Conservation (phyloP, 2,113 vertebrate genomes). For the Anolis carolinensis region DNA sequence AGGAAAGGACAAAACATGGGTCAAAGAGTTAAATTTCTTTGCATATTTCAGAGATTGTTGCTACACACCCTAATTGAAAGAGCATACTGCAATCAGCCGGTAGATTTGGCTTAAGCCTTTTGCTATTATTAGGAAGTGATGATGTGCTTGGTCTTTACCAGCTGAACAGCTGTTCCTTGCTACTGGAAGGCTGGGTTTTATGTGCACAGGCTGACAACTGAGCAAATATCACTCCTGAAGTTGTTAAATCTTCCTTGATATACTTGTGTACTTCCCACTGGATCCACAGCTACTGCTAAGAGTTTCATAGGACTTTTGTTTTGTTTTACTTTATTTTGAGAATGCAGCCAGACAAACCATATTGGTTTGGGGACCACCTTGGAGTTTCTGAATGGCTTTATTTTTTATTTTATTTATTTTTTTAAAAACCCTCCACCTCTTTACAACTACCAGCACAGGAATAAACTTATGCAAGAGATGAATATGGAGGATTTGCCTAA, state of each 20-base stretch:
- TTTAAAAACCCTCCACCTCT: too few species aligned
- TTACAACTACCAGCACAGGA: background rate
- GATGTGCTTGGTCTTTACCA: slow-evolving; percentile 61
- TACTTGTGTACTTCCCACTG: background rate
- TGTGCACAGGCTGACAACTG: slow-evolving; percentile 62
- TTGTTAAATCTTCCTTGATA: slow-evolving; percentile 15
- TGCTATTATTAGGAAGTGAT: slow-evolving; percentile 70
- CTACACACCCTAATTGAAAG: slow-evolving; percentile 42
- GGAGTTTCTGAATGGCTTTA: too few species aligned
- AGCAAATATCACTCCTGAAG: slow-evolving; percentile 27
- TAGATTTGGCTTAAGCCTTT: slow-evolving; percentile 63
- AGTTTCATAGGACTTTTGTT: background rate
- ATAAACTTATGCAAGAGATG: background rate
- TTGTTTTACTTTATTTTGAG: too few species aligned
- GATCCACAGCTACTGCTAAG: background rate
- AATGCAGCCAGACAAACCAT: too few species aligned
- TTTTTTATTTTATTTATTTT: too few species aligned
- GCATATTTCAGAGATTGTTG: slow-evolving; percentile 31
- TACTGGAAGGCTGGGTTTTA: slow-evolving; percentile 25
- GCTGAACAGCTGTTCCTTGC: slow-evolving; percentile 61
- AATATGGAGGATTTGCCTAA: background rate
- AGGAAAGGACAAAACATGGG: background rate
- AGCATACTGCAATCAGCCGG: slow-evolving; percentile 49
- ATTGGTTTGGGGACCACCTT: too few species aligned
- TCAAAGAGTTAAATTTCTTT: slow-evolving; percentile 24